Evolutionary conservation across 1,140 invertebrate species (phyloP), one percentile per base, ranked within the genome.

Genomic region (Drosophila fuyamai): DNA sequence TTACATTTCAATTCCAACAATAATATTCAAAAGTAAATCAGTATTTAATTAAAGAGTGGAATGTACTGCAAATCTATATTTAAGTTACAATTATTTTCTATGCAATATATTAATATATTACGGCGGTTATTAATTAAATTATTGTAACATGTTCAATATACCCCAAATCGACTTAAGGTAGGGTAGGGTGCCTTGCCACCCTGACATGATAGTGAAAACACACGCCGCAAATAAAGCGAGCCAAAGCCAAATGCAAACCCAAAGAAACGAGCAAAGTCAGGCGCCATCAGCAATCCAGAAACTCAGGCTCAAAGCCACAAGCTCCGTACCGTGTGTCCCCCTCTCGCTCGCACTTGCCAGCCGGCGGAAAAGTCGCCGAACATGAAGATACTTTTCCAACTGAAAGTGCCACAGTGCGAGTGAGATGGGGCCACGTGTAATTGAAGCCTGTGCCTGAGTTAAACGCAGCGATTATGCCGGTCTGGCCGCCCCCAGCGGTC

Each of bases 401-500:
- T 23, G 2, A 38, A 23, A 18, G 27, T 9, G 16, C 1, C 0
- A 14, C 23, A 16, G 18, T 8, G 16, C 9, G 18, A 48, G 18
- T 8, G 32, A 18, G 23, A 41, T 1, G n/a, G 10, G 40, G 40
- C 55, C 14, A 46, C 47, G 76, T 71, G 80, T 89, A 88, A 89
- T 88, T 89, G 84, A 88, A 89, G 83, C 80, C 68, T 66, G 58
- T 77, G 83, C 80, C 76, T 58, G 9, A 84, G 84, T 62, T 88
- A 88, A 88, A 89, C 65, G 83, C 76, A 71, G 72, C 77, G 83
- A 88, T 88, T 88, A 88, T 88, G 84, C 83, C 84, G 81, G 61
- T 56, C 81, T 86, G 83, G 46, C 78, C 74, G 84, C 82, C 84
- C 67, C 75, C 46, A 56, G 77, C 73, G 68, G 6, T 53, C 12